Evolutionary conservation across 2,888 invertebrate species (phyloP), one percentile per base, ranked within the genome.

Genomic region (Spisula subtruncata): DNA sequence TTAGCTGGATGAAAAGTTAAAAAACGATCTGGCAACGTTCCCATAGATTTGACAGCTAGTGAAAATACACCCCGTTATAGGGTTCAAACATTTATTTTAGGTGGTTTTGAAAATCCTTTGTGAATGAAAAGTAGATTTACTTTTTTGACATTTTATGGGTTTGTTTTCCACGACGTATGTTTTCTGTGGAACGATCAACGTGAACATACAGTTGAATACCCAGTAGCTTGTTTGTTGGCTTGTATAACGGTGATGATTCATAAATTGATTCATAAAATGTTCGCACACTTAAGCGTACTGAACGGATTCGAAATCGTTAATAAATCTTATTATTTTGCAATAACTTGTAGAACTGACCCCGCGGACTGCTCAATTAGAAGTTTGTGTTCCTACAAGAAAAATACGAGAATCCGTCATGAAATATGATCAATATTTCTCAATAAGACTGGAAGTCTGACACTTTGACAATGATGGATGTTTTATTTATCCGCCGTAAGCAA

Each of bases 401-500:
- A 18, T 18, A 16, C 18, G 75, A 75, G 75, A 35, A 35, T 16
- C 18, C 75, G 75, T 75, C 75, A 75, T 18, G 16, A 35, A 75
- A 75, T 75, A 75, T 75, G 75, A 75, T 75, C 75, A 75, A 75
- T 75, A 75, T 75, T 75, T 35, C 75, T 35, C 75, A 75, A 32
- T 75, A 75, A 75, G 75, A 75, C 75, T 60, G 35, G n/a, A 41
- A 60, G 83, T 83, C 83, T 83, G 41, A 66, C 51, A 18, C 29
- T 12, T 16, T 83, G 90, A 88, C 90, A 88, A 20, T 90, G 90
- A 88, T 83, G 66, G 81, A 90, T 88, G 88, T 25, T 25, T 46
- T 90, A 86, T 90, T 88, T 88, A 90, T 90, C 88, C 84, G 83
- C 86, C 90, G 86, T 88, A 84, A 90, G 86, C 66, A 88, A 79